Evolutionary conservation across 2,113 vertebrate species (phyloP), one percentile per base, ranked within the genome.

Genomic region (Thamnaconus septentrionalis): DNA sequence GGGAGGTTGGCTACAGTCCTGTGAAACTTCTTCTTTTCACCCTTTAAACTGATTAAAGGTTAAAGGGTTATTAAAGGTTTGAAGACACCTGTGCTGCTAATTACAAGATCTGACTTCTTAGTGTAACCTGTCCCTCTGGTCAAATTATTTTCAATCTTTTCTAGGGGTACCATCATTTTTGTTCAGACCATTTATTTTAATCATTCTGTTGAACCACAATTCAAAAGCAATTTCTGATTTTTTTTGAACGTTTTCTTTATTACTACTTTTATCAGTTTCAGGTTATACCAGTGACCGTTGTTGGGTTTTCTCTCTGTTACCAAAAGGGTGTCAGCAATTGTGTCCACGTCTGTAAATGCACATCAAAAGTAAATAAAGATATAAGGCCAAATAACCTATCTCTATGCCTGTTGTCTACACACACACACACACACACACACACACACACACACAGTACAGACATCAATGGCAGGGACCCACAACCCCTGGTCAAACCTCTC

Each of bases 401-500:
- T 31, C 18, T 31, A 31, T 31, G 18, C 18, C 18, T 31, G 18
- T 31, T 31, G 18, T 31, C 18, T 2, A 31, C 18, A 31, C 18
- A 31, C 18, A 31, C 18, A 31, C 18, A 31, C 18, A 31, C 18
- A 31, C 18, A 31, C 18, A 31, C 18, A 31, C 18, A 48, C 47
- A 4, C 46, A 3, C 5, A 6, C 46, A 48, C 3, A 6, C 3
- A 48, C 18, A 31, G 18, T 31, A 31, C 18, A 31, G 18, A 31
- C 18, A 31, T 31, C 18, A 76, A 73, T 70, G 71, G 50, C 58
- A 68, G 69, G 76, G 75, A 88, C 67, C 63, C 84, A 79, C 84
- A 78, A 64, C 66, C 64, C 59, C 71, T 71, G 65, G 74, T 83
- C 75, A 69, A 78, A 86, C 80, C 75, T 77, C 74, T 78, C 73